Percentiles rank a stretch among this genome's conserved stretches.
These are phyloP conservation scores for Mesitornis unicolor DNA, from an alignment of 2,113 vertebrate species.

Conservation along the genomic window DNA sequence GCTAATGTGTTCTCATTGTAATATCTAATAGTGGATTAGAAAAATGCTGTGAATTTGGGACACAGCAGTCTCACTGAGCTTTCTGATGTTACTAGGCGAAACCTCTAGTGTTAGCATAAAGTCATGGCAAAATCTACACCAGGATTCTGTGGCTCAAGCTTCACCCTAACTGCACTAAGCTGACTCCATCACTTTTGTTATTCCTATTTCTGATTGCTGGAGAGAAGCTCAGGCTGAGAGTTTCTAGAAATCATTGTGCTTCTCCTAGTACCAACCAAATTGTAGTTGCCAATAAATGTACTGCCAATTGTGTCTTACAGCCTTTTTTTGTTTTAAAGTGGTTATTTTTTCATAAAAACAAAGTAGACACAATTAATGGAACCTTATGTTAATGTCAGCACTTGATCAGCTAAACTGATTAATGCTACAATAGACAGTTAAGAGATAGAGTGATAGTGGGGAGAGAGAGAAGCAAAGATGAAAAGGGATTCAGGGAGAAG, in stretches of 20 bases:
- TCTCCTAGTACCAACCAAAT: not conserved
- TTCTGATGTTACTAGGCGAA: not conserved
- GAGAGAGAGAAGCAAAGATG: constrained; percentile 7
- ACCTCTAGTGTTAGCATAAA: not conserved
- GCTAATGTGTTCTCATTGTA: constrained; percentile 11
- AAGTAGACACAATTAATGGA: not conserved
- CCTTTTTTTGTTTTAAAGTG: not conserved
- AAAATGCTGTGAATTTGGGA: constrained; percentile 13
- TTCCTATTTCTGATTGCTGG: not conserved
- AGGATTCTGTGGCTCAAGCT: not conserved
- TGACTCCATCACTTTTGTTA: not conserved
- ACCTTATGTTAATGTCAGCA: not conserved
- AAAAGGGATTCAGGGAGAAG: constrained; percentile 6
- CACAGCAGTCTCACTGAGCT: not conserved
- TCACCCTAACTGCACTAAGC: not conserved
- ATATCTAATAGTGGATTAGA: not conserved
- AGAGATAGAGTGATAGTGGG: not conserved
- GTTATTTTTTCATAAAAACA: constrained; percentile 14
- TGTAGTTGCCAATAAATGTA: not conserved
- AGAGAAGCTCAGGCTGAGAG: not conserved
- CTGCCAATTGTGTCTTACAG: not conserved
- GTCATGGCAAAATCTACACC: not conserved
- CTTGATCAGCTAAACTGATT: constrained; percentile 41
- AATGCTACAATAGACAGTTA: not conserved
- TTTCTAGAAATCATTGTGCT: not conserved